phyloP scores from a whole-genome alignment of 1,140 invertebrate species.

The Microplitis demolitor region DNA sequence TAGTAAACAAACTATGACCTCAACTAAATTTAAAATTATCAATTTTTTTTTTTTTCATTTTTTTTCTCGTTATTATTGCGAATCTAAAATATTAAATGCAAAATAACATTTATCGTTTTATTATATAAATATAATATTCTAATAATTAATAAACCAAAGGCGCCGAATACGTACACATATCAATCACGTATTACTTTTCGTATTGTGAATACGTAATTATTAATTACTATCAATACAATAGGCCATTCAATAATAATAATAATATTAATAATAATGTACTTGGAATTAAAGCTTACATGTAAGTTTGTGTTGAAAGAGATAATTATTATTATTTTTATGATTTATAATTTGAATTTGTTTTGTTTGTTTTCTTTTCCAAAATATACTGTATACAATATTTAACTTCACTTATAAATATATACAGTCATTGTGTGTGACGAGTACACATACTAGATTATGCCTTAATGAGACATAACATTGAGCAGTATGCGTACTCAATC shows the following conservation, averaged over 20 bases:
- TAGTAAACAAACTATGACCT: slow-evolving; percentile 1
- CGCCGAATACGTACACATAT: background rate
- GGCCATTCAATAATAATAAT: background rate
- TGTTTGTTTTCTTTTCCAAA: slow-evolving; percentile 42
- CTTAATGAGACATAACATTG: slow-evolving; percentile 50
- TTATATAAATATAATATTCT: background rate
- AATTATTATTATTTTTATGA: slow-evolving; percentile 32
- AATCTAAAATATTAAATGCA: slow-evolving; percentile 18
- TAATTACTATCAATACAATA: slow-evolving; percentile 3
- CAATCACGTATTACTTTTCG: background rate
- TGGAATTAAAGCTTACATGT: slow-evolving; percentile 9
- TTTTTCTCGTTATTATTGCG: slow-evolving; percentile 9
- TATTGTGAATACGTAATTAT: background rate
- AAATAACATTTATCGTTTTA: slow-evolving; percentile 2
- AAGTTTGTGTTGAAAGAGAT: slow-evolving; percentile 16
- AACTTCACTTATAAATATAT: slow-evolving; percentile 61
- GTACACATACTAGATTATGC: slow-evolving; percentile 48
- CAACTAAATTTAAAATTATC: slow-evolving; percentile 24
- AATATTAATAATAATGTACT: background rate
- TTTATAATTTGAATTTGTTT: slow-evolving; percentile 51
- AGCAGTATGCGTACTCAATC: slow-evolving; percentile 47
- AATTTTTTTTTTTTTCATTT: background rate
- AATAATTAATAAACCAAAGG: background rate
- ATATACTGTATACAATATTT: slow-evolving; percentile 63
- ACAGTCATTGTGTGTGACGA: slow-evolving; percentile 49